These are phyloP conservation scores for Pachycephus smyrnensis DNA, from an alignment of 2,888 invertebrate genomes.

Conservation along the genomic window DNA sequence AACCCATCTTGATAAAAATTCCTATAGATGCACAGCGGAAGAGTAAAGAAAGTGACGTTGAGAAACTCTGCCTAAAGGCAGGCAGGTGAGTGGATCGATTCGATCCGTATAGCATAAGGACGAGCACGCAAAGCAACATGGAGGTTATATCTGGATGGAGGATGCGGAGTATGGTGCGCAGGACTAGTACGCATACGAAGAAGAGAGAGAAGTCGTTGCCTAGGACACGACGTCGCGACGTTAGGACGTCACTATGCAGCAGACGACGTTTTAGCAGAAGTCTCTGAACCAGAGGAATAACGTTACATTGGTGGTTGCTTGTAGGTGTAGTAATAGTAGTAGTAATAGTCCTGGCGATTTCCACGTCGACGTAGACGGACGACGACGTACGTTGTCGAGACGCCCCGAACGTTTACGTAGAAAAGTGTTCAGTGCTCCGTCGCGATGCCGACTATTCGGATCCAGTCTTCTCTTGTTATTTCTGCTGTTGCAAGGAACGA, in stretches of 20 bases:
- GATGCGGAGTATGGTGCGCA: background rate
- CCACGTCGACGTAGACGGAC: background rate
- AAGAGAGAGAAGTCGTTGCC: slow-evolving; percentile 33
- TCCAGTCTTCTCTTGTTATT: background rate
- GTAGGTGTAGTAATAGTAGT: background rate
- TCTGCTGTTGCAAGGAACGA: background rate
- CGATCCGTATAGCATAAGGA: slow-evolving; percentile 15
- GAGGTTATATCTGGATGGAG: background rate
- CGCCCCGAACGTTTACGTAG: background rate
- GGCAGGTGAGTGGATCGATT: slow-evolving; percentile 46
- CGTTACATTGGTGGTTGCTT: background rate
- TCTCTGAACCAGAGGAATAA: background rate
- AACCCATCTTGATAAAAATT: background rate
- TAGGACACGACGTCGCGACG: slow-evolving; percentile 36
- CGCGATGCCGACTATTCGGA: background rate
- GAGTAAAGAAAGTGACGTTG: slow-evolving; percentile 19
- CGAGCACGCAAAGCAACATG: background rate
- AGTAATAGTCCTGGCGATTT: background rate
- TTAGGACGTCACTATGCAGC: background rate
- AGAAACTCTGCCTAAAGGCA: slow-evolving; percentile 25
- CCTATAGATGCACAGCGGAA: background rate
- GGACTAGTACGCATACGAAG: background rate
- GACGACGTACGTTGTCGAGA: background rate
- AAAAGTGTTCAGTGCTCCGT: background rate
- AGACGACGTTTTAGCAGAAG: background rate